These are phyloP conservation scores for Lepilemur septentrionalis DNA, from an alignment of 2,797 vertebrate genomes.

Conservation along the genomic window DNA sequence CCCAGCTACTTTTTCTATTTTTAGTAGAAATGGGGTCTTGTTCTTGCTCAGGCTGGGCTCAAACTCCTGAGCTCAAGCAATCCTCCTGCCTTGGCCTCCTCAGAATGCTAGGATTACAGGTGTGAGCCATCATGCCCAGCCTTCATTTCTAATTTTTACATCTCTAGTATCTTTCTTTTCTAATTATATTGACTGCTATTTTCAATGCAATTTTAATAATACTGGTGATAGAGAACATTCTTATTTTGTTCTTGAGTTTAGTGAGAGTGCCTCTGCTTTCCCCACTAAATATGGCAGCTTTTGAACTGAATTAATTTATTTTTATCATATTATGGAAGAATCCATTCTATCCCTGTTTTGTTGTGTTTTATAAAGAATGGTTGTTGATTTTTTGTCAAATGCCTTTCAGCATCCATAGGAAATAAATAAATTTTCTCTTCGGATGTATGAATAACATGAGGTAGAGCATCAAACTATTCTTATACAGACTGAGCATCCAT, in stretches of 20 bases:
- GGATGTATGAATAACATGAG: background rate
- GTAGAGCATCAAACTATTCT: background rate
- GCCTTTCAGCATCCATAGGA: background rate
- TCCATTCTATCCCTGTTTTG: background rate
- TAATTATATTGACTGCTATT: background rate
- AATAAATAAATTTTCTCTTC: background rate
- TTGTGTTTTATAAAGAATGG: background rate
- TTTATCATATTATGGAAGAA: constrained; percentile 5
- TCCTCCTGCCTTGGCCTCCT: too few relatives aligned
- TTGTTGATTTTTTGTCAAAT: background rate
- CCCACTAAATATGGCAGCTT: background rate
- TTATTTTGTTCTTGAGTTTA: background rate
- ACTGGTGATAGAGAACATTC: background rate
- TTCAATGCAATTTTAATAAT: background rate
- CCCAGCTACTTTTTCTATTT: too few relatives aligned
- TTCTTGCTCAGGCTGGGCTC: too few relatives aligned
- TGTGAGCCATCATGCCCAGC: too few relatives aligned
- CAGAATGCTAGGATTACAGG: too few relatives aligned
- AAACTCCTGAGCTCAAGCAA: too few relatives aligned
- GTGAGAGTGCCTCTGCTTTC: background rate
- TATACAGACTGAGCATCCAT: background rate
- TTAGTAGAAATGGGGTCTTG: too few relatives aligned
- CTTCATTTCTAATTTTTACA: background rate
- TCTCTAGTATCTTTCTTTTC: background rate
- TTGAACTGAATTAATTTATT: background rate